A percentile compares a stretch with the other conserved stretches of the same genome.
Conservation (phyloP, 2,888 invertebrate species). For the Sylvicola cinctus region DNA sequence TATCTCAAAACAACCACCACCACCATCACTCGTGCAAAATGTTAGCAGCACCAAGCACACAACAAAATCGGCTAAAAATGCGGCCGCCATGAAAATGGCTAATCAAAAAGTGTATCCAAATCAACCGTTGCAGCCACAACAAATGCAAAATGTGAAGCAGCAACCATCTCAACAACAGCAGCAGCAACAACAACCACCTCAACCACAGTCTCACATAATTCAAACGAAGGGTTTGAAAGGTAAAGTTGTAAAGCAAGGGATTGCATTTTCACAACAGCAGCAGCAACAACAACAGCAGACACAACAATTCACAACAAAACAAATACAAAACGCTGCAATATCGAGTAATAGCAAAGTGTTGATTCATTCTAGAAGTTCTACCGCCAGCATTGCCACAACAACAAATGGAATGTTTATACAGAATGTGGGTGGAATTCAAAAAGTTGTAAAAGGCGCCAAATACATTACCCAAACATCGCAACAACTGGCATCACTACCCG, state of each 20-base stretch:
- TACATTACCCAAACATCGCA: slow-evolving; percentile 2
- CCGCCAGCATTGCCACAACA: slow-evolving; percentile 1
- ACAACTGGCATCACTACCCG: slow-evolving; percentile 3
- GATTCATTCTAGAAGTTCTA: not conserved
- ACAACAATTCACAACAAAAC: too few relatives aligned
- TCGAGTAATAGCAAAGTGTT: slow-evolving; percentile 13
- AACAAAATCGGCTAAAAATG: too few relatives aligned
- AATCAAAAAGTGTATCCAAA: too few relatives aligned
- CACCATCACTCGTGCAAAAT: too few relatives aligned
- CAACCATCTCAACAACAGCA: slow-evolving; percentile 5
- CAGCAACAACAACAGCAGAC: slow-evolving; percentile 9
- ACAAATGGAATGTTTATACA: not conserved
- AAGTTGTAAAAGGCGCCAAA: too few relatives aligned
- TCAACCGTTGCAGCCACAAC: slow-evolving; percentile 2
- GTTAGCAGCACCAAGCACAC: too few relatives aligned
- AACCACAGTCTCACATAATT: too few relatives aligned
- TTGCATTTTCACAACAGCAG: slow-evolving; percentile 5
- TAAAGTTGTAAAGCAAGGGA: too few relatives aligned
- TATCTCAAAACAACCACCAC: too few relatives aligned
- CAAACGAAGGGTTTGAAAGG: too few relatives aligned
- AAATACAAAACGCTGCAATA: slow-evolving; percentile 13
- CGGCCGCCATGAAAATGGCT: too few relatives aligned
- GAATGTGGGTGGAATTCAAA: too few relatives aligned
- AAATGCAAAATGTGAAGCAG: slow-evolving; percentile 2
- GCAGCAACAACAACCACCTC: slow-evolving; percentile 10